Conservation (phyloP, 2,888 invertebrate genomes). For the Frankliniella intonsa region DNA sequence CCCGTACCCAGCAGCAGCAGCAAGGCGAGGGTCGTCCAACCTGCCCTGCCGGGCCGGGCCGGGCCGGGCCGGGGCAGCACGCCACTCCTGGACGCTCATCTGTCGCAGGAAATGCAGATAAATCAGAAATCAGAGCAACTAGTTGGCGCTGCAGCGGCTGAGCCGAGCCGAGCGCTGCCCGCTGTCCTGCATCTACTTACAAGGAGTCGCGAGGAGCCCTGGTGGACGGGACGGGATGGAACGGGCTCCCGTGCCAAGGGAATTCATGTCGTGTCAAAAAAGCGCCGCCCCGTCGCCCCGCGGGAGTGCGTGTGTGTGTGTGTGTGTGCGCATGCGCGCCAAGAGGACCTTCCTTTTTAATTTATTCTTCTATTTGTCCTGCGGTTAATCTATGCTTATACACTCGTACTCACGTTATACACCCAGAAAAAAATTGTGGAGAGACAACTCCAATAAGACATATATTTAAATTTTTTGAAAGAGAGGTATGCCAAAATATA, state of each 20-base stretch:
- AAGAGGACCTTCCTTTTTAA: neutral
- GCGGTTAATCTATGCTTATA: too few species aligned
- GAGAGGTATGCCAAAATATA: too few species aligned
- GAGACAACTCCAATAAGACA: too few species aligned
- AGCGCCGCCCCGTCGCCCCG: neutral
- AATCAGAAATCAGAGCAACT: conserved; percentile 24
- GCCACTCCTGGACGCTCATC: neutral
- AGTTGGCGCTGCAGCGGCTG: neutral
- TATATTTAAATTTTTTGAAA: too few species aligned
- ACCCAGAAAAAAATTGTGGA: too few species aligned
- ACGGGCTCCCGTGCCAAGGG: too few species aligned
- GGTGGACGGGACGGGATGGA: neutral
- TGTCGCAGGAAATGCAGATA: conserved; percentile 22
- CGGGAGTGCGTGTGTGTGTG: neutral
- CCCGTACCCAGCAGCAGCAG: neutral
- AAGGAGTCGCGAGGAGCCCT: neutral
- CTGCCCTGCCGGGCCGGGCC: too few species aligned
- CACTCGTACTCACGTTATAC: too few species aligned
- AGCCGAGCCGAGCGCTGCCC: neutral
- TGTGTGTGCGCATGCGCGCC: neutral
- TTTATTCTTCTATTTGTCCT: too few species aligned
- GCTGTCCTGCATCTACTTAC: conserved; percentile 8
- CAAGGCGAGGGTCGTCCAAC: too few species aligned
- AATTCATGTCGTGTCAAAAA: too few species aligned
- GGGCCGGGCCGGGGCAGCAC: neutral